These are phyloP conservation scores for Cyprinodon brontotheroides DNA, from an alignment of 2,113 vertebrate species.

Conservation along the genomic window DNA sequence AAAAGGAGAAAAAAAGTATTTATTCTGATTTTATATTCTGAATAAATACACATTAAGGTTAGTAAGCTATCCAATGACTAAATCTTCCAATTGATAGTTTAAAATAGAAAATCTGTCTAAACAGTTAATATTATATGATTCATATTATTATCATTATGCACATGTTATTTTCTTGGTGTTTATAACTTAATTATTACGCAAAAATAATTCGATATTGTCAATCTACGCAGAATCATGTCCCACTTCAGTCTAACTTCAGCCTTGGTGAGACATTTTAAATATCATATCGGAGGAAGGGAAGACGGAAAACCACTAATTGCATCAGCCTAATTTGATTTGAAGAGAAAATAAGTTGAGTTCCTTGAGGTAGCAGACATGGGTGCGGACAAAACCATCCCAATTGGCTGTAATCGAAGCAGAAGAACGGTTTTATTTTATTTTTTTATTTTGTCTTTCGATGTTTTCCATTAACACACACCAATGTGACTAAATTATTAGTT, in stretches of 20 bases:
- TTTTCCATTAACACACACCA: background rate
- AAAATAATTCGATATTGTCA: background rate
- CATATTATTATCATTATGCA: rapidly evolving
- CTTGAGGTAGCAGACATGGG: background rate
- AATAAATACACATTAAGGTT: background rate
- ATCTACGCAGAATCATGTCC: background rate
- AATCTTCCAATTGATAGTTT: background rate
- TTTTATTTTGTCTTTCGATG: background rate
- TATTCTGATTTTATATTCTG: background rate
- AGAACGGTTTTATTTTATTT: too few relatives aligned
- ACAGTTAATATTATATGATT: background rate
- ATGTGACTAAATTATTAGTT: background rate
- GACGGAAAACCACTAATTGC: slow-evolving; percentile 33
- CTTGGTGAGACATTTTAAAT: background rate
- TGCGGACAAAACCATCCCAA: background rate
- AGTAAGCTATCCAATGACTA: background rate
- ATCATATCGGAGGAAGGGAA: background rate
- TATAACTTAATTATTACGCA: background rate
- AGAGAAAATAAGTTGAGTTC: background rate
- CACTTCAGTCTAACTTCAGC: background rate
- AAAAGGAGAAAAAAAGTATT: background rate
- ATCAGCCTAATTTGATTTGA: slow-evolving; percentile 31
- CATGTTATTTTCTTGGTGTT: background rate
- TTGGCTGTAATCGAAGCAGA: background rate
- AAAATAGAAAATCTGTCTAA: background rate